phyloP scores from a whole-genome alignment of 2,113 vertebrate species.

The Larimichthys crocea region DNA sequence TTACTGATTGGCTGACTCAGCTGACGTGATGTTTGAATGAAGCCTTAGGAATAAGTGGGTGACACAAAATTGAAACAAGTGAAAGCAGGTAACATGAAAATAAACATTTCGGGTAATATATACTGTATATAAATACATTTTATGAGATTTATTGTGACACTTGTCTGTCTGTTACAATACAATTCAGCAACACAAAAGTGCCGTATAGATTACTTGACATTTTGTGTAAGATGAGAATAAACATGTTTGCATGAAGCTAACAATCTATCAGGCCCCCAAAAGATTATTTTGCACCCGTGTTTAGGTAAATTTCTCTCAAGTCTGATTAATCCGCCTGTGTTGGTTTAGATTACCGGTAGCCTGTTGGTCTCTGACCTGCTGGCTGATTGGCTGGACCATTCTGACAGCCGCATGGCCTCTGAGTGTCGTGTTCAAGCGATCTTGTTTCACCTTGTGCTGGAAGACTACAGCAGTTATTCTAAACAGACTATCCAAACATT shows the following conservation, averaged over 20 bases:
- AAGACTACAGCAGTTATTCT: neutral
- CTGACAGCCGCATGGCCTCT: neutral
- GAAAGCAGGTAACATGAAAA: neutral
- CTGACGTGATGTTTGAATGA: neutral
- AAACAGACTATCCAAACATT: no score
- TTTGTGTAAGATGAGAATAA: neutral
- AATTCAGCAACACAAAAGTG: no score
- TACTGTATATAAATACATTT: no score
- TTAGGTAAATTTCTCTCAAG: neutral
- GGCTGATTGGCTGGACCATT: neutral
- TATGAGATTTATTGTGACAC: no score
- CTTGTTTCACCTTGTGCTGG: neutral
- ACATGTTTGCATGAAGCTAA: neutral
- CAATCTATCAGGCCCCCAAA: neutral
- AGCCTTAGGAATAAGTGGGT: neutral
- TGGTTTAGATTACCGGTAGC: neutral
- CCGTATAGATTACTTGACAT: neutral
- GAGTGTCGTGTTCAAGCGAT: neutral
- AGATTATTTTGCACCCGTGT: neutral
- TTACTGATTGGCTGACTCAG: conserved; percentile 26
- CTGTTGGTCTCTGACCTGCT: no score
- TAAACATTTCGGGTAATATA: no score
- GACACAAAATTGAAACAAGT: neutral
- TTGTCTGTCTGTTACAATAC: no score
- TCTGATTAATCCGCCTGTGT: neutral